Base-by-base conservation (phyloP, 2,113 vertebrate genomes). In the Fregetta grallaria region DNA sequence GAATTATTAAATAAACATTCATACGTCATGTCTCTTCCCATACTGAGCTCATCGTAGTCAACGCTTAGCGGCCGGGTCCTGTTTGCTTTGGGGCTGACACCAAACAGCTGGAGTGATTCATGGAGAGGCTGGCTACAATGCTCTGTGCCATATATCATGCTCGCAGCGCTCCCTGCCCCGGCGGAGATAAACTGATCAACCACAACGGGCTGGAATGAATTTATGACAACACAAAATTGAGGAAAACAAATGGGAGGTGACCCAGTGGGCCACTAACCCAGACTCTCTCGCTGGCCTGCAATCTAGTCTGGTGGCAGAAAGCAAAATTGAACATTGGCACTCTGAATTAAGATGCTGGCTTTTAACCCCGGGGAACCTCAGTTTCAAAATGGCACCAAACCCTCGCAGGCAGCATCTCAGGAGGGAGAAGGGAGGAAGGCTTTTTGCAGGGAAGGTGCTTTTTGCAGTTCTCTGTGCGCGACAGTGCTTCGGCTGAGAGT, bases 1-100 rank as follows among this genome's bases (percentile, higher is more conserved):
- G 98, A 98, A 98, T 99, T 99, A 99, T 99, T 99, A 99, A 99
- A 99, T 98, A 99, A 99, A 99, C 98, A 98, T 98, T 98, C 98
- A 98, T 98, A 98, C 98, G 98, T 99, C 98, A 98, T 98, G 98
- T 98, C 98, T 98, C 97, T 97, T 97, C 98, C 98, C 94, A 96
- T 97, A 97, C 97, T 98, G 98, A 98, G 98, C 98, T 98, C 98
- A 98, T 98, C 96, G 97, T 97, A 97, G 97, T 97, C 97, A 97
- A 96, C 97, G 98, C 98, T 97, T 97, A 96, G 96, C 97, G 94
- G 88, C 95, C 94, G 25, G 96, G 98, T 96, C 98, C 97, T 98
- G 98, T 98, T 98, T 98, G 97, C 98, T 98, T 98, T 94, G 96
- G 97, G 97, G 97, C 98, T 99, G 98, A 99, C 99, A 99, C 98